Evolutionary conservation across 2,113 vertebrate species (phyloP).

Genomic region (Ctenomys sociabilis): DNA sequence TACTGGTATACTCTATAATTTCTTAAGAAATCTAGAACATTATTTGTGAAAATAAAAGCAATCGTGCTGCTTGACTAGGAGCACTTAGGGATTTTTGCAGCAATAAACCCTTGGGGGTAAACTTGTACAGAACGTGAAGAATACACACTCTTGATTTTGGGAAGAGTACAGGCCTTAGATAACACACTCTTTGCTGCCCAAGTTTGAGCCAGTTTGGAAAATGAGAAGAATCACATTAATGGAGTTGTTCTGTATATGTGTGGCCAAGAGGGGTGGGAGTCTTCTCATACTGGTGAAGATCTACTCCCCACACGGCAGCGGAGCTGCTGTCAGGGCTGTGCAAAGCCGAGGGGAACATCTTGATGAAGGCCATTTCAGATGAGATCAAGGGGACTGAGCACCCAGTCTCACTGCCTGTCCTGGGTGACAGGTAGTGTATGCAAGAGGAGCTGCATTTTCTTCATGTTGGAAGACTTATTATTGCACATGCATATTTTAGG

Average conservation of each 20-base stretch:
- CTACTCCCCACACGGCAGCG: too few species aligned
- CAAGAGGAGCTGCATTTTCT: neutral
- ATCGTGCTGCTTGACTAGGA: constrained; percentile 2
- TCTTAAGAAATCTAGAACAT: constrained; percentile 13
- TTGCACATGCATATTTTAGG: neutral
- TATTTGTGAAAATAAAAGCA: constrained; percentile 19
- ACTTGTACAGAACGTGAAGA: neutral
- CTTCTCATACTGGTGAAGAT: neutral
- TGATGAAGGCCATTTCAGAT: neutral
- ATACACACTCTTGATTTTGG: neutral
- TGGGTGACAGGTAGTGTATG: neutral
- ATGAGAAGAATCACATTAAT: neutral
- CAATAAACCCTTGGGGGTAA: neutral
- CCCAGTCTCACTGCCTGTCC: neutral
- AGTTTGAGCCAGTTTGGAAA: constrained; percentile 17
- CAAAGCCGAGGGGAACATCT: too few species aligned
- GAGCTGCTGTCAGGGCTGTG: too few species aligned
- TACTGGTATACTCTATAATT: neutral
- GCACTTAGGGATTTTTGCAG: neutral
- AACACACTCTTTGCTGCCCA: neutral
- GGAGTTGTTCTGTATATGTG: neutral
- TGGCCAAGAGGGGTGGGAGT: neutral
- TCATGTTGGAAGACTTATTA: neutral
- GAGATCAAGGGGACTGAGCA: too few species aligned
- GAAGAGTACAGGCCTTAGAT: neutral